These are phyloP conservation scores for Xenopus borealis DNA, from an alignment of 2,113 vertebrate species.

Conservation along the genomic window DNA sequence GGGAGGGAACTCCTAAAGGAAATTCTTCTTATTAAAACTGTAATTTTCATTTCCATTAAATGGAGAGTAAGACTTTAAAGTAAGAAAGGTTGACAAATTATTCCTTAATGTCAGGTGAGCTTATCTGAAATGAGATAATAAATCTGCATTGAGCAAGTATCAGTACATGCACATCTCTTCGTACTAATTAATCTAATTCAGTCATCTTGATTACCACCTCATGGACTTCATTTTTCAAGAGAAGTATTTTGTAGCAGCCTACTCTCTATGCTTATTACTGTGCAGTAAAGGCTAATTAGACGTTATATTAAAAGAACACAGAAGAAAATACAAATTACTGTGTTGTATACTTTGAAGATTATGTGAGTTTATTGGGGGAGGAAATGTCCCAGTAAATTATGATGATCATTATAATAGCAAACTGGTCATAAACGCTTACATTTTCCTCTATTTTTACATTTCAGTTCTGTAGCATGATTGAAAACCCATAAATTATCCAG, in stretches of 20 bases:
- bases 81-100: slow-evolving; percentile 78
- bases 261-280: slow-evolving; percentile 75
- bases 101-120: slow-evolving; percentile 81
- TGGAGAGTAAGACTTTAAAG: slow-evolving; percentile 74
- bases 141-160: slow-evolving; percentile 71
- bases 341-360: slow-evolving; percentile 32
- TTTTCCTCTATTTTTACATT: background rate
- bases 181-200: slow-evolving; percentile 81
- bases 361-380: slow-evolving; percentile 22
- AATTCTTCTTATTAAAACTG: slow-evolving; percentile 83
- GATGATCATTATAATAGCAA: slow-evolving; percentile 4
- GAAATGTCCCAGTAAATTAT: slow-evolving; percentile 24
- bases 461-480: background rate
- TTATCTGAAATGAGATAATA: slow-evolving; percentile 76
- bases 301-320: slow-evolving; percentile 57
- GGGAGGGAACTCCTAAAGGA: slow-evolving; percentile 75
- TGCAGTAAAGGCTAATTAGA: slow-evolving; percentile 82
- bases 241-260: slow-evolving; percentile 69
- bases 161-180: slow-evolving; percentile 68
- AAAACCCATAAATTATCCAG: background rate
- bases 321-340: slow-evolving; percentile 42
- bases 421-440: background rate
- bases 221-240: slow-evolving; percentile 69
- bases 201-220: slow-evolving; percentile 77
- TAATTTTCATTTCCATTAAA: slow-evolving; percentile 84